phyloP scores from a whole-genome alignment of 2,113 vertebrate species.

The Corythoichthys haematopterus region DNA sequence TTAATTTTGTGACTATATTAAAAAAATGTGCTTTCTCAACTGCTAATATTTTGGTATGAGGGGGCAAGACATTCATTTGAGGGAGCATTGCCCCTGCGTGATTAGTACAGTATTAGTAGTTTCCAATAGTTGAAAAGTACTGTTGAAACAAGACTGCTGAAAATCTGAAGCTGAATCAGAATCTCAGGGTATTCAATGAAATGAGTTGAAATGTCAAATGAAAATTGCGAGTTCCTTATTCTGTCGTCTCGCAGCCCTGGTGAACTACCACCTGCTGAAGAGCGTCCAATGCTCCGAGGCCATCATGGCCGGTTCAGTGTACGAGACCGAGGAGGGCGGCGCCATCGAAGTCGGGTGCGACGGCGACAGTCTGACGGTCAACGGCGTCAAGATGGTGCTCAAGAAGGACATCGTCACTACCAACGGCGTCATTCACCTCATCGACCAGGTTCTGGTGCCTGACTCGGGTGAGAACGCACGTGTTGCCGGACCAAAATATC shows the following conservation, averaged over 20 bases:
- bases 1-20: no score
- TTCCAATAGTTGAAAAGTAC: no score
- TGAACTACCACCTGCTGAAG: conserved; percentile 88
- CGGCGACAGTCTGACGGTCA: conserved; percentile 87
- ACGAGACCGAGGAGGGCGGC: conserved; percentile 87
- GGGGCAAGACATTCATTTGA: no score
- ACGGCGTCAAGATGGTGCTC: conserved; percentile 92
- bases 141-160: no score
- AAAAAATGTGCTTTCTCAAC: no score
- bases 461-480: conserved; percentile 78
- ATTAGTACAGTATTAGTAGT: no score
- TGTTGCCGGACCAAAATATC: background rate
- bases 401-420: conserved; percentile 91
- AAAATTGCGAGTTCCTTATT: no score
- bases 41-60: no score
- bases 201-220: no score
- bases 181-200: no score
- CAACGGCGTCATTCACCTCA: conserved; percentile 93
- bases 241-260: conserved; percentile 70
- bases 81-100: no score
- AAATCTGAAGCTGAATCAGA: no score
- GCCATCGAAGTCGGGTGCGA: conserved; percentile 87
- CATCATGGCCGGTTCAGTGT: conserved; percentile 81
- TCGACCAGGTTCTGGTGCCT: conserved; percentile 86
- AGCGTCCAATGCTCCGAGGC: conserved; percentile 91